Percentiles rank a stretch among this genome's conserved stretches.
These are phyloP conservation scores for Rousettus madagascariensis DNA, from an alignment of 2,797 vertebrate genomes.

Conservation along the genomic window DNA sequence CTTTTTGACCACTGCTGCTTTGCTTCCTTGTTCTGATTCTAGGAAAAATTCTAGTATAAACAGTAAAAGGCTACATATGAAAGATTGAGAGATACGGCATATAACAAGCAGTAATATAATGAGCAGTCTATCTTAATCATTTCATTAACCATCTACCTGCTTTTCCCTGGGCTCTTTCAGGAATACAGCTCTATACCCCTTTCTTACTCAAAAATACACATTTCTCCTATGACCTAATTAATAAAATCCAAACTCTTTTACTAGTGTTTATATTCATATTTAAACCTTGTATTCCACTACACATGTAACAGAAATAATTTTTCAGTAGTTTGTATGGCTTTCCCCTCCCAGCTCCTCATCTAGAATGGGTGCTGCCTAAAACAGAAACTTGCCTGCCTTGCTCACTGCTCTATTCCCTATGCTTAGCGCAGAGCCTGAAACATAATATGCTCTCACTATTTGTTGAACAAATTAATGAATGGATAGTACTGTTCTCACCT, in stretches of 20 bases:
- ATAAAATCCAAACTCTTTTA: background rate
- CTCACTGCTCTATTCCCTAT: background rate
- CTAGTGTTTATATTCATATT: background rate
- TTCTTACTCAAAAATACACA: background rate
- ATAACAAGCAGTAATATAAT: background rate
- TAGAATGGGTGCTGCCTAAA: background rate
- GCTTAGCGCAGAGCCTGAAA: background rate
- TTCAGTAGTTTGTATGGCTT: background rate
- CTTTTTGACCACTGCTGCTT: background rate
- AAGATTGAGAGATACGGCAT: background rate
- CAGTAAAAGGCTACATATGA: background rate
- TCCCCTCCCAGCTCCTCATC: background rate
- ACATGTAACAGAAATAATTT: background rate
- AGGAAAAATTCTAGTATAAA: background rate
- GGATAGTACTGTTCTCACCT: background rate
- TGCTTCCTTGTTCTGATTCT: background rate
- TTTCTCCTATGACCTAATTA: background rate
- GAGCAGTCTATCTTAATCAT: background rate
- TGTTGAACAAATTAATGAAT: background rate
- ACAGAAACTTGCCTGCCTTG: background rate
- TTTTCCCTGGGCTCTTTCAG: background rate
- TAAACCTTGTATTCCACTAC: background rate
- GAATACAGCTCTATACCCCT: background rate
- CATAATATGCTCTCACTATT: background rate
- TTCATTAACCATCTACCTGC: background rate